phyloP scores from a whole-genome alignment of 2,888 invertebrate genomes.

The Leucophora obtusa region DNA sequence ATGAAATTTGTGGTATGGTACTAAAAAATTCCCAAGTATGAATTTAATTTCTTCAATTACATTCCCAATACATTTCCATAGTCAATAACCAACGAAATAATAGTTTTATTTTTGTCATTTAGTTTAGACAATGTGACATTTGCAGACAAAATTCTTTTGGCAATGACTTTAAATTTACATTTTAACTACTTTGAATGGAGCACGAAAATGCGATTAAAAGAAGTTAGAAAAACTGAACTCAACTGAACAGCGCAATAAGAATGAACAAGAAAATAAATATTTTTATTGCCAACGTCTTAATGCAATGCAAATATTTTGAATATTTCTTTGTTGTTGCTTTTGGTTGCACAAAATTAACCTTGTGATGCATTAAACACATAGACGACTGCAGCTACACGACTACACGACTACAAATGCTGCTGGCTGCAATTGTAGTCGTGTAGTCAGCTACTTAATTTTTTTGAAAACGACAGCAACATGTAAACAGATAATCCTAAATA shows the following conservation, averaged over 20 bases:
- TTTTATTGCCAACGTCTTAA: neutral
- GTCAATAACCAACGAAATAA: neutral
- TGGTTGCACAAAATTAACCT: neutral
- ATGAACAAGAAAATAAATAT: neutral
- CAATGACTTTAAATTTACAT: neutral
- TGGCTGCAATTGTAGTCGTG: no score
- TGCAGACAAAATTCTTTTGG: neutral
- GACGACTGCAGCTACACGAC: no score
- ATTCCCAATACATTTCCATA: neutral
- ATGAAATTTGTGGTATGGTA: no score
- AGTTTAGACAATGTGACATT: neutral
- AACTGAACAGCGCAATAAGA: neutral
- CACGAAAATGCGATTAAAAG: neutral
- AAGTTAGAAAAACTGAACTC: neutral
- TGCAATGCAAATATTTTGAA: neutral
- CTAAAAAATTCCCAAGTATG: no score
- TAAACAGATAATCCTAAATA: no score
- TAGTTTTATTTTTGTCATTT: neutral
- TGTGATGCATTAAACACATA: no score
- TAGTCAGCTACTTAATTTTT: no score
- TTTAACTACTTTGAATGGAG: neutral
- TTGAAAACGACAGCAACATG: no score
- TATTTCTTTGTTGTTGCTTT: neutral
- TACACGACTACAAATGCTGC: no score
- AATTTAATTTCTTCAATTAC: no score